Evolutionary conservation across 2,113 vertebrate genomes (phyloP).

Genomic region (Aptenodytes patagonicus): DNA sequence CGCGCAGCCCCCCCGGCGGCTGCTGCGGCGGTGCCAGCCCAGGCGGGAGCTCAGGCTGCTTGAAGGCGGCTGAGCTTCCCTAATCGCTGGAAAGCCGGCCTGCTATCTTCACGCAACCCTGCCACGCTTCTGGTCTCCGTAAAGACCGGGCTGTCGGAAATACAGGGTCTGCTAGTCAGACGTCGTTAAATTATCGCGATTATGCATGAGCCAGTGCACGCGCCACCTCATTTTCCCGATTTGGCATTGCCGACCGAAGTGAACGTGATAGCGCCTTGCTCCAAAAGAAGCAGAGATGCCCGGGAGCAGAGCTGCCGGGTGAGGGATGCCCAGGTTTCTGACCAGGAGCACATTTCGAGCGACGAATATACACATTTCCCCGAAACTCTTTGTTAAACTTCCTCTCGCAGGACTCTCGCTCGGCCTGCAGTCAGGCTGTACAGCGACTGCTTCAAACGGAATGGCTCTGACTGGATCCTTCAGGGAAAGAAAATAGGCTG

Average conservation of each 20-base stretch:
- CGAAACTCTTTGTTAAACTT: not conserved
- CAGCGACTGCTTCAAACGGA: not conserved
- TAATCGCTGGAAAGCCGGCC: fast-evolving
- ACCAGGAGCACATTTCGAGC: not conserved
- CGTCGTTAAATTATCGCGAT: fast-evolving
- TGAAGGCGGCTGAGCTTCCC: not conserved
- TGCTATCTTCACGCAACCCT: not conserved
- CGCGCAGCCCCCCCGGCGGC: fast-evolving
- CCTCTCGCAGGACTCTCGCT: not conserved
- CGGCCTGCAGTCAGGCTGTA: not conserved
- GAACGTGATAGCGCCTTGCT: not conserved
- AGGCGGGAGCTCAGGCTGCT: not conserved
- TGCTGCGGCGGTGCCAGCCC: fast-evolving
- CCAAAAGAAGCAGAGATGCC: not conserved
- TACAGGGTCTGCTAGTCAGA: not conserved
- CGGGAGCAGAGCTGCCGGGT: fast-evolving
- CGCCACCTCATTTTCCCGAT: not conserved
- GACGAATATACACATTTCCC: not conserved
- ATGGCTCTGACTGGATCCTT: not conserved
- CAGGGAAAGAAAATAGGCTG: not conserved
- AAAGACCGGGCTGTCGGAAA: not conserved
- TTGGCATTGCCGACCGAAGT: not conserved
- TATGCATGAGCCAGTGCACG: not conserved
- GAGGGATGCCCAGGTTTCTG: not conserved
- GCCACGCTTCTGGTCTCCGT: not conserved